A percentile compares a stretch with the other conserved stretches of the same genome.
Evolutionary conservation across 2,113 vertebrate species (phyloP).

Genomic region (Gobiocypris rarus): DNA sequence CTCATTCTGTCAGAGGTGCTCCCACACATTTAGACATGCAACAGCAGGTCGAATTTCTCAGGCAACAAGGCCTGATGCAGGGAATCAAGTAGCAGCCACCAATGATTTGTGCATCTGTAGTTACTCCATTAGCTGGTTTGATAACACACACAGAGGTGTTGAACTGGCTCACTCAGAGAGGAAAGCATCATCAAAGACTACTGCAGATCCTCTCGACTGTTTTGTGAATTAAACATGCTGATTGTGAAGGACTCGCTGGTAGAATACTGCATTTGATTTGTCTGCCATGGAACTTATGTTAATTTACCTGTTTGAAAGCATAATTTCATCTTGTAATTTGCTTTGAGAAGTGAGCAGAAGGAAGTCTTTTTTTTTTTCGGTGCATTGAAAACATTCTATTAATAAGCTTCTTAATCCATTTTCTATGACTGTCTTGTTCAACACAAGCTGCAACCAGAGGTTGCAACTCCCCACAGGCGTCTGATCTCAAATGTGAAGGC

Average conservation of each 20-base stretch:
- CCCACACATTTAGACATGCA: conserved; percentile 35
- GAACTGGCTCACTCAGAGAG: neutral
- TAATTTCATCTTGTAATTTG: conserved; percentile 26
- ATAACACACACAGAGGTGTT: neutral
- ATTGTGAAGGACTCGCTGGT: neutral
- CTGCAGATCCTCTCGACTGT: neutral
- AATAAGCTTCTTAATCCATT: conserved; percentile 44
- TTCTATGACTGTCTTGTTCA: conserved; percentile 34
- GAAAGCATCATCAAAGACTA: conserved; percentile 17
- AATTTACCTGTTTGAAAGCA: conserved; percentile 21
- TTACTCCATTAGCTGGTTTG: conserved; percentile 7
- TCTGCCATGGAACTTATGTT: conserved; percentile 11
- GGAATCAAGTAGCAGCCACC: conserved; percentile 16
- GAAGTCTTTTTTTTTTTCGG: neutral
- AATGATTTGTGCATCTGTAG: neutral
- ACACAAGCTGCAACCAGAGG: conserved; percentile 41
- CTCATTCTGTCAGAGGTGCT: conserved; percentile 43
- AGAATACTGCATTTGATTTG: conserved; percentile 9
- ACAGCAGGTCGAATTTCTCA: conserved; percentile 38
- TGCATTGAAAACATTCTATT: conserved; percentile 39
- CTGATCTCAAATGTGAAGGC: conserved; percentile 47
- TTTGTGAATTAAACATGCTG: conserved; percentile 40
- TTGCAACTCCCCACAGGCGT: conserved; percentile 39
- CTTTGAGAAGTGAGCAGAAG: neutral
- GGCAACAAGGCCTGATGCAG: conserved; percentile 17